Evolutionary conservation across 2,113 vertebrate species (phyloP), one percentile per base, ranked within the genome.

Genomic region (Isichthys henryi): DNA sequence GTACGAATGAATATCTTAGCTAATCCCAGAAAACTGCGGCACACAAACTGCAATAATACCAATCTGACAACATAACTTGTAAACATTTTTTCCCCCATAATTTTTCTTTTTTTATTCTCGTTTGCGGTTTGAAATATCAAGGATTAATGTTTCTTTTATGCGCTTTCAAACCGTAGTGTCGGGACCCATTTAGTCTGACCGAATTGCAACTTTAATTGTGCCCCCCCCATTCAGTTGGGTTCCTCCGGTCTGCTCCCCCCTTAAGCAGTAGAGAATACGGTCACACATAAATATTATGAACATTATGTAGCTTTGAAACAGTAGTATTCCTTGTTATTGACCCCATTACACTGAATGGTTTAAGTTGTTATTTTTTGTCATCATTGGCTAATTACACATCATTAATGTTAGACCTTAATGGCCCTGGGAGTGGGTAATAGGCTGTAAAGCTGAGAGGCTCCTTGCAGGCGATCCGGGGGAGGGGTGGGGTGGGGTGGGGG

Each of bases 381-480:
- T 98, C 96, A 95, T 97, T 96, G 96, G 96, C 97, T 98, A 98
- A 98, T 98, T 98, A 97, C 97, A 96, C 97, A 97, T 97, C 97
- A 97, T 97, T 97, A 98, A 97, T 97, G 96, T 97, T 96, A 97
- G 96, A 95, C 96, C 95, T 95, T 97, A 97, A 97, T 96, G 96
- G 95, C 93, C 94, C 93, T 92, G 93, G 93, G 95, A 96, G 95
- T 95, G 94, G 95, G 95, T 97, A 96, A 96, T 96, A 96, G 94
- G 94, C 95, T 96, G 94, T 95, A 95, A 95, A 96, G 92, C 94
- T 93, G 95, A 96, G 95, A 94, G 91, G 93, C 92, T 94, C 95
- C 91, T 92, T 92, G 94, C 93, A 92, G 94, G 92, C 93, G 93
- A 95, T 94, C 92, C 88, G 91, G 93, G 92, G 95, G 39, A n/a